These are phyloP conservation scores for Mallateleia sp. DNA, from an alignment of 2,888 invertebrate genomes.

Conservation along the genomic window DNA sequence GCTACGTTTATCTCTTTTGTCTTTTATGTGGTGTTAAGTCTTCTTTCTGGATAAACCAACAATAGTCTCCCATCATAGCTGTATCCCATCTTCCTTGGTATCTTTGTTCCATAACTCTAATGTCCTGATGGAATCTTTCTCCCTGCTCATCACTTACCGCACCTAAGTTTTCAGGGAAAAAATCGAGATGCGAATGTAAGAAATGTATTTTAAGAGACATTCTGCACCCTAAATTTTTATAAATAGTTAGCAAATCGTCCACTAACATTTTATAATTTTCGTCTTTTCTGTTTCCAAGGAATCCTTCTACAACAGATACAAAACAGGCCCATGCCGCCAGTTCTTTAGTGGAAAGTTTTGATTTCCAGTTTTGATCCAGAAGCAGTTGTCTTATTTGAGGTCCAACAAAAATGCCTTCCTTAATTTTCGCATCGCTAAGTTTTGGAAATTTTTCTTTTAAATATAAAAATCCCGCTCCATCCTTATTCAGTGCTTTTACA, in stretches of 20 bases:
- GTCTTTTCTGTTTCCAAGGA: not conserved
- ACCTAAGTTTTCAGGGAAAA: not conserved
- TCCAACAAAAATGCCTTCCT: constrained; percentile 18
- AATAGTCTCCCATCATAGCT: not conserved
- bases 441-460: not conserved
- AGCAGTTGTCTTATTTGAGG: constrained; percentile 11
- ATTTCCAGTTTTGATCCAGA: not conserved
- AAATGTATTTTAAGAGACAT: not conserved
- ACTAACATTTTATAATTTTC: not conserved
- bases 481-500: constrained; percentile 1
- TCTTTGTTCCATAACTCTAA: not conserved
- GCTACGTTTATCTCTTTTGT: no score
- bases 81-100: constrained; percentile 6
- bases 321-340: not conserved
- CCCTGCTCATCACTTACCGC: not conserved
- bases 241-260: not conserved
- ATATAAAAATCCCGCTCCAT: not conserved
- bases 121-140: constrained; percentile 25
- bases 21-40: not conserved
- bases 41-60: not conserved
- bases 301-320: not conserved
- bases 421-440: not conserved
- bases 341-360: not conserved
- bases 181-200: not conserved
- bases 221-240: not conserved